Evolutionary conservation across 2,113 vertebrate genomes (phyloP).

Genomic region (Leptobrachium ailaonicum): DNA sequence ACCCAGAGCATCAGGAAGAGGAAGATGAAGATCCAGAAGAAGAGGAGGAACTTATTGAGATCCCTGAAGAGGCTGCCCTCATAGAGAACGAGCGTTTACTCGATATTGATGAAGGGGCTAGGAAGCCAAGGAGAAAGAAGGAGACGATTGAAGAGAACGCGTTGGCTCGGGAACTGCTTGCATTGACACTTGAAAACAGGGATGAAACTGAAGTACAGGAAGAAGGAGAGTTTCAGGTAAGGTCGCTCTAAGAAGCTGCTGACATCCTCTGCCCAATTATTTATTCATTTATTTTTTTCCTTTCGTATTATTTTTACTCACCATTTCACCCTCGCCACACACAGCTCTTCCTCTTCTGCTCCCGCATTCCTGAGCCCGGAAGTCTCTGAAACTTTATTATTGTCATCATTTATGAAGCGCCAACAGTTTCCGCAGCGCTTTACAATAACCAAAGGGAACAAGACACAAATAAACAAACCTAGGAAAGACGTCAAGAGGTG

Average conservation of each 20-base stretch:
- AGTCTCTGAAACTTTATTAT: too few relatives aligned
- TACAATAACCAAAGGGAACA: too few relatives aligned
- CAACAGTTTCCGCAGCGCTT: too few relatives aligned
- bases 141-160: constrained; percentile 50
- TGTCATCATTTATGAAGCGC: too few relatives aligned
- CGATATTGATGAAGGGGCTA: constrained; percentile 68
- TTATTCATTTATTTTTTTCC: too few relatives aligned
- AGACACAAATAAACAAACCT: too few relatives aligned
- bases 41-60: constrained; percentile 71
- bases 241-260: neutral
- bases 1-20: neutral
- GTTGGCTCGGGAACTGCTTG: constrained; percentile 70
- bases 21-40: constrained; percentile 58
- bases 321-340: too few relatives aligned
- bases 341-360: too few relatives aligned
- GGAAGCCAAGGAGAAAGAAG: constrained; percentile 49
- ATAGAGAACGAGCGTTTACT: constrained; percentile 85
- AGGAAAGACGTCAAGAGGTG: too few relatives aligned
- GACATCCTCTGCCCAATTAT: too few relatives aligned
- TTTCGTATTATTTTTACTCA: too few relatives aligned
- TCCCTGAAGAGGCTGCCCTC: constrained; percentile 84
- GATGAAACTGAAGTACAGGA: constrained; percentile 50
- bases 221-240: constrained; percentile 49
- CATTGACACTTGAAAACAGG: constrained; percentile 69
- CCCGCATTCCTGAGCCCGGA: too few relatives aligned